Base-by-base conservation (phyloP, 1,140 invertebrate species). In the Drosophila tsacasi region DNA sequence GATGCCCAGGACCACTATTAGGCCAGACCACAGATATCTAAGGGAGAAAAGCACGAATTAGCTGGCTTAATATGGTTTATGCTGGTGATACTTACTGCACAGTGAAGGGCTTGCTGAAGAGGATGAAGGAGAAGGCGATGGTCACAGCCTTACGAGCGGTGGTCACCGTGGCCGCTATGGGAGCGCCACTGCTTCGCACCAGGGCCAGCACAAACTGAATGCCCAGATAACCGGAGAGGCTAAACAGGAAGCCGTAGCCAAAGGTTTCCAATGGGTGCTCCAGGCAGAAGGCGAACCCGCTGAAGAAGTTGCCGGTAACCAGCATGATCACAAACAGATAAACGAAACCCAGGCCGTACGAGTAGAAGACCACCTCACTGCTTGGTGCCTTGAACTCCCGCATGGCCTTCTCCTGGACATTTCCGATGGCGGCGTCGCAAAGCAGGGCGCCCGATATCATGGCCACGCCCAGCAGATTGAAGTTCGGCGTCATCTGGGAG, bases 331-430 rank as follows among this genome's bases (percentile, higher is more conserved):
- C 77, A 46, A 98, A 94, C 47, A 99, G 95, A 92, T 98, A 98
- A 1, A 97, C 39, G 92, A 97, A 97, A 35, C 97, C 98, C 84
- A 99, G 95, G 2, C 95, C 95, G 94, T 99, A 99, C 0, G 98
- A 99, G 92, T 98, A 99, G 30, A 99, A 94, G 5, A 99, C 98
- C 72, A 99, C 96, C 95, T 99, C 98, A 69, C 96, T 96, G 94
- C 98, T 99, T 2, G 95, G 94, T 5, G 97, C 97, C 78, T 96
- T 95, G 91, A 96, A 95, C 68, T 95, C 95, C 84, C 97, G 97
- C 96, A 99, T 98, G 0, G 96, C 96, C 93, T 99, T 98, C 93
- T 99, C 98, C 94, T 99, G 98, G 5, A 99, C 96, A 94, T 99
- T 99, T 42, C 98, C 98, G 83, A 99, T 99, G 32, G 97, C 94